phyloP scores from a whole-genome alignment of 2,797 vertebrate species.

The Telmatherina bonti region DNA sequence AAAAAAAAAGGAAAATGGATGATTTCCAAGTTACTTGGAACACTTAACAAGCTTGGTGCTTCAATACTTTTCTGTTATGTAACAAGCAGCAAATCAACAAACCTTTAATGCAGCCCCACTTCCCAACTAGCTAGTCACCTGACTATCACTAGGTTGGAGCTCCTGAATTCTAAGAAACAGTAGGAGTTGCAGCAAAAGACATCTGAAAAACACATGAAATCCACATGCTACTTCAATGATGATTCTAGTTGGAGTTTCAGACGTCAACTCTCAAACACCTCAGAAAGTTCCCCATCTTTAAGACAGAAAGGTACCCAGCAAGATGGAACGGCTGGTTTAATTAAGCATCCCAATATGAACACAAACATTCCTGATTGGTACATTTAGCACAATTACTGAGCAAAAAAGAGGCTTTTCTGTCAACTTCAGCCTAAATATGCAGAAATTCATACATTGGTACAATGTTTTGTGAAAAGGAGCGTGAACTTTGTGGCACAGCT shows the following conservation, averaged over 20 bases:
- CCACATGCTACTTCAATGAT: neutral
- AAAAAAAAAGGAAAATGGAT: too few relatives aligned
- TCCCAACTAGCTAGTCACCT: neutral
- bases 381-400: neutral
- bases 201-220: neutral
- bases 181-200: neutral
- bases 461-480: constrained; percentile 9
- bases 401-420: neutral
- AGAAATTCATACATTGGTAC: neutral
- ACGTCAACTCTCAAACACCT: neutral
- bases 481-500: constrained; percentile 4
- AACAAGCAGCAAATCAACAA: too few relatives aligned
- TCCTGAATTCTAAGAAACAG: neutral
- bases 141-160: neutral
- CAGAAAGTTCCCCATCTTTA: neutral
- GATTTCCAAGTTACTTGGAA: too few relatives aligned
- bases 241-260: neutral
- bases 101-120: neutral
- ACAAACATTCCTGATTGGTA: neutral
- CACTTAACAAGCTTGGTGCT: too few relatives aligned
- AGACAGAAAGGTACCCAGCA: neutral
- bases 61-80: too few relatives aligned
- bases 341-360: neutral
- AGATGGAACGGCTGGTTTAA: constrained; percentile 5
- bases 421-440: constrained; percentile 4